Percentiles rank a stretch among this genome's conserved stretches.
Conservation (phyloP, 2,113 vertebrate genomes). For the Pseudopipra pipra region DNA sequence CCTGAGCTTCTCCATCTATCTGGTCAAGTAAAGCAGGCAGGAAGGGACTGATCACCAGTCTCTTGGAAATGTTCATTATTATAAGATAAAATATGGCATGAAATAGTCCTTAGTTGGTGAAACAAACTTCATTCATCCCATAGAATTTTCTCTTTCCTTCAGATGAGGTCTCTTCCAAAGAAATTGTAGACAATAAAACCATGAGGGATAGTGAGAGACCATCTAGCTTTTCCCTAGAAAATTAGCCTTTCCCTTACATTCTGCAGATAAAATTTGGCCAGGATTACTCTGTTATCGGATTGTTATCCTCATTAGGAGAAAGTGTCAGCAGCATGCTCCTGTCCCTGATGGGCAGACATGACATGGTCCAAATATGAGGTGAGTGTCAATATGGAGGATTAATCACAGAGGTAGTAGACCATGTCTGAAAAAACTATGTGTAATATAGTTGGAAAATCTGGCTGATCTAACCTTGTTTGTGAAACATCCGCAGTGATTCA, state of each 20-base stretch:
- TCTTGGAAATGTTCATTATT: neutral
- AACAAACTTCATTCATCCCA: neutral
- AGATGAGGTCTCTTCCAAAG: neutral
- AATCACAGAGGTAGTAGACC: neutral
- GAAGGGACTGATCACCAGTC: neutral
- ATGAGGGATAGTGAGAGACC: neutral
- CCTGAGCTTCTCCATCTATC: neutral
- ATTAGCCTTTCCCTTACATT: constrained; percentile 4
- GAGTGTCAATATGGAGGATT: constrained; percentile 21
- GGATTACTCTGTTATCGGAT: neutral
- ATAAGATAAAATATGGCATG: neutral
- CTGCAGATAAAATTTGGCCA: neutral
- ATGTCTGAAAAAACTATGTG: constrained; percentile 26
- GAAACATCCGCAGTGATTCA: neutral
- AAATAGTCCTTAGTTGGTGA: neutral
- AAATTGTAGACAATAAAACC: neutral
- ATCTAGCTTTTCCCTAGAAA: neutral
- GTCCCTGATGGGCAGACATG: constrained; percentile 11
- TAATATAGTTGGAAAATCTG: constrained; percentile 36
- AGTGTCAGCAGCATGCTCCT: constrained; percentile 33
- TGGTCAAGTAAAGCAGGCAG: neutral
- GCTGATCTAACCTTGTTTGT: constrained; percentile 42
- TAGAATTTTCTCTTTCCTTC: neutral
- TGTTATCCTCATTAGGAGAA: constrained; percentile 31
- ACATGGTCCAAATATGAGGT: constrained; percentile 2